Evolutionary conservation across 1,140 invertebrate species (phyloP).

Genomic region (Lasaia peninsularis): DNA sequence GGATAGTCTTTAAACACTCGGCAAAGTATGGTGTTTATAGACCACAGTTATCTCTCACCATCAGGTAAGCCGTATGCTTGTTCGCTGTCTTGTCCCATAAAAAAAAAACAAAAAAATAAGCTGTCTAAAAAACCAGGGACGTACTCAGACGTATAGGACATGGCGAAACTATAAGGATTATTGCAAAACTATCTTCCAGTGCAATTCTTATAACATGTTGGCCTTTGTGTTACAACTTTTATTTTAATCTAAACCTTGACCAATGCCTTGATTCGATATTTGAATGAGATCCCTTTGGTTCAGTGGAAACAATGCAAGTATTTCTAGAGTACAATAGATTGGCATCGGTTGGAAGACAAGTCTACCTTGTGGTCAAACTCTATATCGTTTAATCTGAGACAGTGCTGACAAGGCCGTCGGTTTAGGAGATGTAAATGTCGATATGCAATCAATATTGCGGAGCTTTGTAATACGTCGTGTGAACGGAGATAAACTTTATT

Average conservation of each 20-base stretch:
- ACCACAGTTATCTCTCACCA: no score
- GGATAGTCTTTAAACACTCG: no score
- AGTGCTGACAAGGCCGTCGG: conserved; percentile 19
- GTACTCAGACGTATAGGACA: no score
- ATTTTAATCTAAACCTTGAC: neutral
- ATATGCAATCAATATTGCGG: neutral
- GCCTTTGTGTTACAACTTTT: no score
- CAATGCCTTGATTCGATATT: neutral
- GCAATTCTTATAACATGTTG: no score
- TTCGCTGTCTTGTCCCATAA: no score
- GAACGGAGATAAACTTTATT: neutral
- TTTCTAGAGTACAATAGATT: conserved; percentile 33
- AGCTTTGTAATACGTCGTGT: neutral
- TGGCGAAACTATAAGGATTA: no score
- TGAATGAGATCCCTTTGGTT: neutral
- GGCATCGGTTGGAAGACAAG: conserved; percentile 27
- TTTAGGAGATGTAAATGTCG: conserved; percentile 20
- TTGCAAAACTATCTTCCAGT: no score
- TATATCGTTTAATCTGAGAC: conserved; percentile 24
- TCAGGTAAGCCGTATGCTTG: no score
- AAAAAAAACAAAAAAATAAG: no score
- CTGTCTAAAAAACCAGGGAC: no score
- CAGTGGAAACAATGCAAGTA: neutral
- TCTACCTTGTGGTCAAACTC: conserved; percentile 33
- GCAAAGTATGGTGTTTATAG: no score